These are phyloP conservation scores for Bettongia penicillata DNA, from an alignment of 2,113 vertebrate genomes.

Conservation along the genomic window DNA sequence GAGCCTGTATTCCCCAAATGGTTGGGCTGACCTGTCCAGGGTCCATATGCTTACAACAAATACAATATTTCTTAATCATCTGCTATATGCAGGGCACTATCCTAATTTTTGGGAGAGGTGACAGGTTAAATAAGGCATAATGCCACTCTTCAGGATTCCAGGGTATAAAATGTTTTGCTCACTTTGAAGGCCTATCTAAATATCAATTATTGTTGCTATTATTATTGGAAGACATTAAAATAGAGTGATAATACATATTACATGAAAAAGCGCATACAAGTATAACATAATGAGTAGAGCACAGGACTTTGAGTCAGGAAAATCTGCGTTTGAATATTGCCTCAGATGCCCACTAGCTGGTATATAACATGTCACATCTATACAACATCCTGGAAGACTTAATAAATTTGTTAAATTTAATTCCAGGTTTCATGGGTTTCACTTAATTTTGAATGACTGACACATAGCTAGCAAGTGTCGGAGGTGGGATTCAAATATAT, in stretches of 20 bases:
- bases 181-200: background rate
- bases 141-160: background rate
- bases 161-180: background rate
- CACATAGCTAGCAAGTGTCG: background rate
- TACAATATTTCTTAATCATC: background rate
- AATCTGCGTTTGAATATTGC: background rate
- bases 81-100: background rate
- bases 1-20: background rate
- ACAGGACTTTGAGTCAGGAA: background rate
- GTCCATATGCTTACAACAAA: background rate
- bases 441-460: background rate
- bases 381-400: background rate
- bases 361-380: background rate
- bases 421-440: background rate
- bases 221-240: background rate
- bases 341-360: background rate
- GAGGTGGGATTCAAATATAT: background rate
- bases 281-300: background rate
- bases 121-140: background rate
- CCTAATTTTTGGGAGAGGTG: background rate
- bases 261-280: background rate
- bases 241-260: background rate
- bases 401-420: background rate
- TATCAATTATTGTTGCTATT: background rate
- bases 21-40: background rate